Evolutionary conservation across 2,888 invertebrate species (phyloP).

Genomic region (Andrena camellia): DNA sequence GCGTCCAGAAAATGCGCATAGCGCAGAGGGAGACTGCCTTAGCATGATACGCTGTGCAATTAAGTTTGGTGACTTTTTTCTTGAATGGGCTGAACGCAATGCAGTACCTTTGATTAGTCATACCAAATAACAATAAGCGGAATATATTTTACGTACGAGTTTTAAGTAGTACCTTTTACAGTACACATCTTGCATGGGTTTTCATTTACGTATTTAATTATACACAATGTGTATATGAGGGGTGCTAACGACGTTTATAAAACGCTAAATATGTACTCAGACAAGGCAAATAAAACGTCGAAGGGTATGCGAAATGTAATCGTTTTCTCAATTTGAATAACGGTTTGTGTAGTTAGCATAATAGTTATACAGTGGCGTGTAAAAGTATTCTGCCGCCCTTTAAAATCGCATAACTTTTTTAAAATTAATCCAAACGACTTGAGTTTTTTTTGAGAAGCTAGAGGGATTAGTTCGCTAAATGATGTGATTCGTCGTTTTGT

Average conservation of each 20-base stretch:
- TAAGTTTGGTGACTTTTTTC: constrained; percentile 87
- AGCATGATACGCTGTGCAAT: constrained; percentile 88
- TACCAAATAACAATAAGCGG: constrained; percentile 17
- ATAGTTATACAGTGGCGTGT: too few species aligned
- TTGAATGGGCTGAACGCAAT: constrained; percentile 86
- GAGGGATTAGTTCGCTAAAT: too few species aligned
- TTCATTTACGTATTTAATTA: not conserved
- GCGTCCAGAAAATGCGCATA: constrained; percentile 86
- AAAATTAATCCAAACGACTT: too few species aligned
- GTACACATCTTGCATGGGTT: not conserved
- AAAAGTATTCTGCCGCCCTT: too few species aligned
- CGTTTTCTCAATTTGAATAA: too few species aligned
- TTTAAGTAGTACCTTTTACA: not conserved
- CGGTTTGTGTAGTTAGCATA: too few species aligned
- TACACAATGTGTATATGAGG: not conserved
- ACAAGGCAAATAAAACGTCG: not conserved
- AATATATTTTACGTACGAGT: not conserved
- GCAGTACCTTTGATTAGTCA: constrained; percentile 79
- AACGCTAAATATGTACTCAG: not conserved
- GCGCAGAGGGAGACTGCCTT: constrained; percentile 90
- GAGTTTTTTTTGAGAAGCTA: too few species aligned
- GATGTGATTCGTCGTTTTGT: too few species aligned
- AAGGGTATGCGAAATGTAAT: not conserved
- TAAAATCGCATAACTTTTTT: too few species aligned
- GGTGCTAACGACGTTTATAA: not conserved